Base-by-base conservation (phyloP, 2,888 invertebrate genomes). In the Aphodius sticticus region DNA sequence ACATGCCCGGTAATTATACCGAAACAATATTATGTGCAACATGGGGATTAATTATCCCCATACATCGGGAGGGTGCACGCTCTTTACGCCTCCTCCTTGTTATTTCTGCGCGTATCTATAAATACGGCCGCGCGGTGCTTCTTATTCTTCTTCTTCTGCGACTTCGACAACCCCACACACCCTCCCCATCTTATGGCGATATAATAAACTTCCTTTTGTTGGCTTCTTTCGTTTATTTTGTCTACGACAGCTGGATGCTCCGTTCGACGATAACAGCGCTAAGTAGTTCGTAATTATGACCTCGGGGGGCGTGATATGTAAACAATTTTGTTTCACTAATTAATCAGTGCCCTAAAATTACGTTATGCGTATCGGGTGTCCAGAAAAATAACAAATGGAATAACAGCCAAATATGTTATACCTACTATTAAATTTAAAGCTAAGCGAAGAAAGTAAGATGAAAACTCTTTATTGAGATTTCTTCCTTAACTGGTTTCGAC, bases 1-100 rank as follows among this genome's bases (percentile, higher is more conserved):
- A 88, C 88, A 88, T 84, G 88, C 86, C 86, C 86, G 85, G 88
- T 88, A 89, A 89, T 89, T 89, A 89, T 89, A 87, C 88, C 86
- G 88, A 88, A 88, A 89, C 88, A 88, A 88, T 89, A 89, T 89
- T 88, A 88, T 88, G 88, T 87, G 88, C 87, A 86, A 88, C 88
- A 87, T 85, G 84, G 86, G 87, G 88, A 89, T 89, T 89, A 88
- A 88, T 89, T 89, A 89, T 88, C 86, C 87, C 86, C 86, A 84
- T 88, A 88, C 88, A 87, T 84, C 85, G 84, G 86, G 87, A 86
- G 87, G 87, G 86, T 86, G 86, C 85, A 86, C 86, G 80, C 77
- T 53, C 53, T 53, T 53, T 26, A 26, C 26, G 26, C 82, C 80
- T 79, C 80, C 80, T 82, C 81, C 82, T 83, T 83, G 82, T 83